A percentile compares a stretch with the other conserved stretches of the same genome.
Conservation (phyloP, 1,140 invertebrate species). For the Arion vulgaris region DNA sequence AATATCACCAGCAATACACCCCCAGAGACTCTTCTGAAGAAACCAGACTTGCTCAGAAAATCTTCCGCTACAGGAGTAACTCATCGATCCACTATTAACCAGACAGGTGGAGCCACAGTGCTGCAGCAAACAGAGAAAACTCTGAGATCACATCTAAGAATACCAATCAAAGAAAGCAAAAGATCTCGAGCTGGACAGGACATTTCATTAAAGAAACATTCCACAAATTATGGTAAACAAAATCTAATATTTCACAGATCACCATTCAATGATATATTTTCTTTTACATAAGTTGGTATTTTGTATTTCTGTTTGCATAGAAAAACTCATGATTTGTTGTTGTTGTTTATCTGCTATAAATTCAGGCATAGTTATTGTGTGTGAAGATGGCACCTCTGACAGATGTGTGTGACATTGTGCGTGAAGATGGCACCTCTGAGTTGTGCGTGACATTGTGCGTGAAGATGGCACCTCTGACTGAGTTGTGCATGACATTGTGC, state of each 20-base stretch:
- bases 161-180: background rate
- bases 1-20: background rate
- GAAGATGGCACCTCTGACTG: no score
- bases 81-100: background rate
- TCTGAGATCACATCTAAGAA: background rate
- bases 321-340: no score
- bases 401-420: no score
- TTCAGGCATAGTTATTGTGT: no score
- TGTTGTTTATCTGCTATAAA: no score
- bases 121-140: background rate
- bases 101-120: slow-evolving; percentile 12
- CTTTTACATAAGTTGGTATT: no score
- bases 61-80: slow-evolving; percentile 15
- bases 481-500: no score
- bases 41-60: slow-evolving; percentile 46
- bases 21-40: slow-evolving; percentile 41
- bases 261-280: no score
- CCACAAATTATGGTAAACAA: background rate
- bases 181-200: background rate
- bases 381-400: no score
- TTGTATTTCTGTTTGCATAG: no score
- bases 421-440: no score
- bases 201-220: background rate
- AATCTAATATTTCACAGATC: background rate
- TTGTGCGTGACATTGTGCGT: no score